A percentile compares a stretch with the other conserved stretches of the same genome.
Evolutionary conservation across 2,888 invertebrate genomes (phyloP).

Genomic region (Hemicrepidius hirtus): DNA sequence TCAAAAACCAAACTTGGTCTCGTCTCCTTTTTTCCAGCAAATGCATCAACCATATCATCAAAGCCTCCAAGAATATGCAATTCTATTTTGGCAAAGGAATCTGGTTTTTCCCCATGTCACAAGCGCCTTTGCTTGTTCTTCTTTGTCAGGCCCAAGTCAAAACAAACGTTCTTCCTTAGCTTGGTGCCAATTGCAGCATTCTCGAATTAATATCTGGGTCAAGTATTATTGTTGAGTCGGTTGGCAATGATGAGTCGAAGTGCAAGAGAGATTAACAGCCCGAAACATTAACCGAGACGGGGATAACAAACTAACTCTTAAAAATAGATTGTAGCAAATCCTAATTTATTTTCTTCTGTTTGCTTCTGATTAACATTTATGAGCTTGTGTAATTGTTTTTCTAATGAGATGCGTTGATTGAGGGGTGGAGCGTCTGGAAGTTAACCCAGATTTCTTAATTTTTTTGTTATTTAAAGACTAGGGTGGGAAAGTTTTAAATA

Average conservation of each 20-base stretch:
- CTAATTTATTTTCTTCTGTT: constrained; percentile 4
- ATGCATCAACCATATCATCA: neutral
- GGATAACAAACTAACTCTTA: constrained; percentile 3
- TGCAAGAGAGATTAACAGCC: constrained; percentile 13
- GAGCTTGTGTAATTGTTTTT: constrained; percentile 4
- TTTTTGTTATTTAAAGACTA: no score
- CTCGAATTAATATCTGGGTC: constrained; percentile 20
- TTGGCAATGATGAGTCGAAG: neutral
- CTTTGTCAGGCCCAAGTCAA: neutral
- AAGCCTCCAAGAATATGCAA: neutral
- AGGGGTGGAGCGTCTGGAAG: neutral
- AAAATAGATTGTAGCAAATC: constrained; percentile 11
- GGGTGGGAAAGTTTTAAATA: no score
- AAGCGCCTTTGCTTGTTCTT: neutral
- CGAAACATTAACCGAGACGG: constrained; percentile 17
- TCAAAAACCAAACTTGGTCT: no score
- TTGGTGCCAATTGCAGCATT: constrained; percentile 8
- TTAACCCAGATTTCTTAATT: no score
- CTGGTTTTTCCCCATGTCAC: neutral
- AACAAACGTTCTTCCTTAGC: constrained; percentile 7
- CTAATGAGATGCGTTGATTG: constrained; percentile 4
- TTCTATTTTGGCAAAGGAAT: constrained; percentile 1
- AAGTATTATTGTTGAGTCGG: constrained; percentile 10
- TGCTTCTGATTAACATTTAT: neutral
- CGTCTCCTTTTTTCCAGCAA: no score